Evolutionary conservation across 2,113 vertebrate species (phyloP).

Genomic region (Tonatia bakeri): DNA sequence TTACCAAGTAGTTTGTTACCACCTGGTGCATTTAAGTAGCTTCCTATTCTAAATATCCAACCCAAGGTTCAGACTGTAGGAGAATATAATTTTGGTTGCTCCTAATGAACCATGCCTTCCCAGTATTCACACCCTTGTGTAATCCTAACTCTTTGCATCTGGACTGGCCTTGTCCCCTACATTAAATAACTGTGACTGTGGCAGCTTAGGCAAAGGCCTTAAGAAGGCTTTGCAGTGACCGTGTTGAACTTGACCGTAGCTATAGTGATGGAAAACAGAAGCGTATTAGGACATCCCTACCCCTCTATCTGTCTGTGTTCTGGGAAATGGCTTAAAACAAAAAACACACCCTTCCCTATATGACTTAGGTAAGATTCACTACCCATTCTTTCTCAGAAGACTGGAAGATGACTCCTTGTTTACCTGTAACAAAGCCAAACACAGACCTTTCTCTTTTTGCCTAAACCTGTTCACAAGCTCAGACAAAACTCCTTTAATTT

Average conservation of each 20-base stretch:
- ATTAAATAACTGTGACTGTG: not conserved
- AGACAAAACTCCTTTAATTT: not conserved
- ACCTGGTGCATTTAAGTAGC: too few species aligned
- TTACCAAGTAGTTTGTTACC: not conserved
- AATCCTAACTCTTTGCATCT: not conserved
- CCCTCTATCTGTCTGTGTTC: not conserved
- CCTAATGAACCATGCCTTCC: not conserved
- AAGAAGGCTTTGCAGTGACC: not conserved
- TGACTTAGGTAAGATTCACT: not conserved
- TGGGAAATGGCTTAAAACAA: not conserved
- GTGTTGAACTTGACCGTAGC: not conserved
- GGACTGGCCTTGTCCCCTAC: not conserved
- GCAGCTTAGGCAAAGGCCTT: not conserved
- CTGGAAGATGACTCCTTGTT: not conserved
- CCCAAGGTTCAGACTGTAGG: not conserved
- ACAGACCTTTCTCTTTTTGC: not conserved
- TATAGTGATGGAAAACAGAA: not conserved
- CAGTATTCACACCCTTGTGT: not conserved
- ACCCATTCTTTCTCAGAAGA: not conserved
- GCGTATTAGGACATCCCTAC: not conserved
- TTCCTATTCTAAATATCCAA: not conserved
- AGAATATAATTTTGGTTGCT: not conserved
- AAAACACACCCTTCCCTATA: not conserved
- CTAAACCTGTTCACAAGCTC: not conserved
- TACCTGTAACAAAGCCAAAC: constrained; percentile 1